Percentiles rank a stretch among this genome's conserved stretches.
Evolutionary conservation across 2,888 invertebrate genomes (phyloP).

Genomic region (Anodontia alba): DNA sequence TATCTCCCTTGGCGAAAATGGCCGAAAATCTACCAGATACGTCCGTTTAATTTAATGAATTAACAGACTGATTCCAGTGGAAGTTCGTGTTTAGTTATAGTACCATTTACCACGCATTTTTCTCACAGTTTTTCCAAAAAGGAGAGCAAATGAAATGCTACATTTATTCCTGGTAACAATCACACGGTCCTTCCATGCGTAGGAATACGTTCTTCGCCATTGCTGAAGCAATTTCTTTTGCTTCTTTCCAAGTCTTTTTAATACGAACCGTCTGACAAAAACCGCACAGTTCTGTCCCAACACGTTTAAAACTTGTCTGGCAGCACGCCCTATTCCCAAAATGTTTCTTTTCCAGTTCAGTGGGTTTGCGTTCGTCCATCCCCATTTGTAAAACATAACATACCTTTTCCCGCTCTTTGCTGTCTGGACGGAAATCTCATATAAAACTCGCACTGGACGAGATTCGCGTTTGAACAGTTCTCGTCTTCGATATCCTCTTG

Average conservation of each 20-base stretch:
- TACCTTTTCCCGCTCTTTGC: constrained; percentile 54
- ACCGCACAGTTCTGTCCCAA: constrained; percentile 57
- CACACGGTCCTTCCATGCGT: constrained; percentile 28
- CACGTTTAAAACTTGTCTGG: constrained; percentile 44
- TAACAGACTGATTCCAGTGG: too few relatives aligned
- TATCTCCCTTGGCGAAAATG: too few relatives aligned
- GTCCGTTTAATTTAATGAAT: too few relatives aligned
- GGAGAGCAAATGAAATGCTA: background rate
- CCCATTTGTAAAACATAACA: constrained; percentile 60
- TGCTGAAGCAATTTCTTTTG: constrained; percentile 27
- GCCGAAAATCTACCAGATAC: too few relatives aligned
- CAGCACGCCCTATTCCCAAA: constrained; percentile 29
- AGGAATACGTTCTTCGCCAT: constrained; percentile 36
- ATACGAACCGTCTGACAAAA: constrained; percentile 62
- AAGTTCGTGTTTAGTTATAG: too few relatives aligned
- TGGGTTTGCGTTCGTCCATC: constrained; percentile 14
- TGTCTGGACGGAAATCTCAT: constrained; percentile 70
- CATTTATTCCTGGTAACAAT: background rate
- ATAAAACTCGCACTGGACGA: constrained; percentile 37
- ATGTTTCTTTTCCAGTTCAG: constrained; percentile 43
- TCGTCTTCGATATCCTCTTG: constrained; percentile 13
- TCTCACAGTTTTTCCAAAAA: too few relatives aligned
- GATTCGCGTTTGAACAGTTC: constrained; percentile 28
- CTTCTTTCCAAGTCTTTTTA: constrained; percentile 42
- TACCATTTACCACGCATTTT: too few relatives aligned